phyloP scores from a whole-genome alignment of 2,888 invertebrate species.

The Platerodrilus igneus region DNA sequence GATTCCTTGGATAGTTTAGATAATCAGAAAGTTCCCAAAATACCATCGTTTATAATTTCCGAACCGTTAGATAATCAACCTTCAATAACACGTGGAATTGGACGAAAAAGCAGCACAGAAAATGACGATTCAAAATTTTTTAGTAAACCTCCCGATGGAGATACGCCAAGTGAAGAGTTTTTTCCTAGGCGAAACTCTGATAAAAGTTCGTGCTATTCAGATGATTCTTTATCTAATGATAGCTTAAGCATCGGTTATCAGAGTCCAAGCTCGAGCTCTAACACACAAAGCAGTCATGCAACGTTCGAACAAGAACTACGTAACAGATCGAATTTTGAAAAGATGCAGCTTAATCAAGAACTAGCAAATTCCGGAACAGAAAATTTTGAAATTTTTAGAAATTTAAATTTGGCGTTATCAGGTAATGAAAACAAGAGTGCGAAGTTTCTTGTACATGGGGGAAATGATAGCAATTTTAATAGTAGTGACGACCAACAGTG shows the following conservation, averaged over 20 bases:
- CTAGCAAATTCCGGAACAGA: constrained; percentile 37
- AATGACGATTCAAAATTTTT: constrained; percentile 37
- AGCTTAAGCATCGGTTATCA: constrained; percentile 45
- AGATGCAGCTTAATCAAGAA: constrained; percentile 42
- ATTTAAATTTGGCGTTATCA: constrained; percentile 33
- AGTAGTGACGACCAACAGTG: constrained; percentile 18
- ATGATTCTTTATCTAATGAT: constrained; percentile 70
- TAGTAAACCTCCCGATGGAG: constrained; percentile 23
- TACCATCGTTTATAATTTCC: constrained; percentile 65
- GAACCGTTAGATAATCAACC: constrained; percentile 72
- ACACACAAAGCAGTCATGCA: constrained; percentile 44
- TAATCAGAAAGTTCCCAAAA: constrained; percentile 48
- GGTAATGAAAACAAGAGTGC: constrained; percentile 20
- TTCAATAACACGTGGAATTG: constrained; percentile 70
- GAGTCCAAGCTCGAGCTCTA: constrained; percentile 46
- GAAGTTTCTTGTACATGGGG: constrained; percentile 17
- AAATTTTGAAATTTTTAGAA: constrained; percentile 43
- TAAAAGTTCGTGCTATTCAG: constrained; percentile 66
- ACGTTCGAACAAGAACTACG: constrained; percentile 38
- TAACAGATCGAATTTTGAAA: constrained; percentile 35
- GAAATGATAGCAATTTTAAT: constrained; percentile 16
- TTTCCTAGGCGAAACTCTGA: constrained; percentile 64
- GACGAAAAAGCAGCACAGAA: constrained; percentile 60
- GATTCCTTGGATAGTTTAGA: constrained; percentile 68
- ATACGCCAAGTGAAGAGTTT: constrained; percentile 39